A percentile compares a stretch with the other conserved stretches of the same genome.
Evolutionary conservation across 1,140 invertebrate genomes (phyloP).

Genomic region (Antheraea mylitta): DNA sequence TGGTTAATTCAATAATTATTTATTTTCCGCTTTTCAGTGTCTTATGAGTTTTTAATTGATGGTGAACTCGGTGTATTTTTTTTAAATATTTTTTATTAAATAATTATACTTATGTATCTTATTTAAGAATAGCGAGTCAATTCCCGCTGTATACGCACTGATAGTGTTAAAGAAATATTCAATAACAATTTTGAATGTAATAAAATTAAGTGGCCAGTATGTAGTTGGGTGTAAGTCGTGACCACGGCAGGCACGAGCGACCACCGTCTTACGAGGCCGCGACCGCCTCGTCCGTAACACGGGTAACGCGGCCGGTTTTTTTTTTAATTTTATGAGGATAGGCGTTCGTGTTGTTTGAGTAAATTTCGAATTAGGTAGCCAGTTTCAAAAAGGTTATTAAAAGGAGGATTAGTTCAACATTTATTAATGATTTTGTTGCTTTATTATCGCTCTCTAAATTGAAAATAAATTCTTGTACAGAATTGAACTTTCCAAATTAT

Average conservation of each 20-base stretch:
- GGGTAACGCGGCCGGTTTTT: background rate
- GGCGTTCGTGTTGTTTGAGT: slow-evolving; percentile 14
- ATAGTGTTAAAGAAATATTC: slow-evolving; percentile 13
- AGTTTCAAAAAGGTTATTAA: background rate
- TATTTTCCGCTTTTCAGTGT: too few species aligned
- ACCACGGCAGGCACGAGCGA: background rate
- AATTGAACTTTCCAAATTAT: too few species aligned
- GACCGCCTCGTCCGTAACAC: slow-evolving; percentile 10
- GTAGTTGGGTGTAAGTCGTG: background rate
- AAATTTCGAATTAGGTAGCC: slow-evolving; percentile 4
- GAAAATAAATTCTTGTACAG: background rate
- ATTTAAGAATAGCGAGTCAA: background rate
- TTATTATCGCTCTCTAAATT: background rate
- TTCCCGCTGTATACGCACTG: background rate
- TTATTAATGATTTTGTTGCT: background rate
- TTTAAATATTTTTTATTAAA: too few species aligned
- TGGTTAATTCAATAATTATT: too few species aligned
- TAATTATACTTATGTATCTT: too few species aligned
- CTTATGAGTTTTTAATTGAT: too few species aligned
- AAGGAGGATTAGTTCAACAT: background rate
- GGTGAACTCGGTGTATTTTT: too few species aligned
- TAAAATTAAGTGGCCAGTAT: slow-evolving; percentile 14
- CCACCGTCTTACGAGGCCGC: slow-evolving; percentile 13
- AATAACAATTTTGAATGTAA: slow-evolving; percentile 15
- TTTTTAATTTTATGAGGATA: slow-evolving; percentile 22